Evolutionary conservation across 2,888 invertebrate genomes (phyloP).

Genomic region (Andricus quercusramuli): DNA sequence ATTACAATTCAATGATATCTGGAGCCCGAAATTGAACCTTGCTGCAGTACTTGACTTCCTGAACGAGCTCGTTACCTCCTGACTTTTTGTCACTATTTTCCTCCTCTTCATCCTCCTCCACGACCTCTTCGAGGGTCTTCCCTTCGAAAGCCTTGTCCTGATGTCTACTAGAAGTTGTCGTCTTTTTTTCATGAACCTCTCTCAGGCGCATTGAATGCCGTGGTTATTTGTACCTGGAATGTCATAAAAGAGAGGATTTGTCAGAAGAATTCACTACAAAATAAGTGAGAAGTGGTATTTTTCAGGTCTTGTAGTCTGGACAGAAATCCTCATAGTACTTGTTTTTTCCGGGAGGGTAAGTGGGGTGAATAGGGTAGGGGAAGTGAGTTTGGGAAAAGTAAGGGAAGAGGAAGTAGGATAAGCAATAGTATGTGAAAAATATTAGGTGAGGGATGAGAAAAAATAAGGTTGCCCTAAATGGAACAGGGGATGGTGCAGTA

Average conservation of each 20-base stretch:
- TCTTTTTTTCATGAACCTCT: constrained; percentile 61
- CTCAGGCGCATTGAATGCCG: constrained; percentile 69
- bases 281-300: too few relatives aligned
- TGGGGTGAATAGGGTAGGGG: too few relatives aligned
- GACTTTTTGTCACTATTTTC: constrained; percentile 48
- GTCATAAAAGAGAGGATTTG: neutral
- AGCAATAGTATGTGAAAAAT: too few relatives aligned
- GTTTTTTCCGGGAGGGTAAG: too few relatives aligned
- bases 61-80: constrained; percentile 60
- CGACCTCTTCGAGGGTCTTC: constrained; percentile 65
- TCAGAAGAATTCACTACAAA: neutral
- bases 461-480: too few relatives aligned
- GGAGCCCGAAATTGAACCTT: constrained; percentile 71
- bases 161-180: constrained; percentile 49
- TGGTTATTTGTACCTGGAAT: constrained; percentile 74
- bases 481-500: too few relatives aligned
- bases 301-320: too few relatives aligned
- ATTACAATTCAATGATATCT: constrained; percentile 70
- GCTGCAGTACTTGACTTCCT: constrained; percentile 67
- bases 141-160: constrained; percentile 62
- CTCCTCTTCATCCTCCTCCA: constrained; percentile 57
- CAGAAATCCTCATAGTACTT: too few relatives aligned
- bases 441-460: too few relatives aligned
- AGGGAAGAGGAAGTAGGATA: too few relatives aligned
- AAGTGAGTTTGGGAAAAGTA: too few relatives aligned